Evolutionary conservation across 2,797 vertebrate species (phyloP).

Genomic region (Alcedo quadribrachys): DNA sequence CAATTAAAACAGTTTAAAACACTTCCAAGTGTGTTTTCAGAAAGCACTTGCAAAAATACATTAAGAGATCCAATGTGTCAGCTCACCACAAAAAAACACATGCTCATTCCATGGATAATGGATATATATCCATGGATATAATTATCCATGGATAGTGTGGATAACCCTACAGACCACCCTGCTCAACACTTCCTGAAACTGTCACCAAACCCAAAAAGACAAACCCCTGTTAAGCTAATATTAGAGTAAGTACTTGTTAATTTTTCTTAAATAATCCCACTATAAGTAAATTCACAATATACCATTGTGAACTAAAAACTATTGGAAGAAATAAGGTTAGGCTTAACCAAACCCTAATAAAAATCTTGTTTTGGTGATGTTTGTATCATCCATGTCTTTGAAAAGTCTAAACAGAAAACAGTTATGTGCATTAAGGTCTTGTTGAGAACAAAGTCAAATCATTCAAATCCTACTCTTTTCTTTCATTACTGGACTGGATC

Average conservation of each 20-base stretch:
- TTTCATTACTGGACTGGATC: slow-evolving; percentile 6
- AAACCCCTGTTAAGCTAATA: neutral
- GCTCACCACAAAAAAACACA: neutral
- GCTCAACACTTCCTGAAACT: neutral
- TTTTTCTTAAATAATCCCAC: neutral
- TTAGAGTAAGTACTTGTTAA: neutral
- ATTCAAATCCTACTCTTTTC: neutral
- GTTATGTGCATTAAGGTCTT: neutral
- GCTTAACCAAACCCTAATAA: neutral
- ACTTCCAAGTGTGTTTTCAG: neutral
- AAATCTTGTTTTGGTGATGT: neutral
- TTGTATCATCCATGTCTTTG: neutral
- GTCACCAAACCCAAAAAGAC: neutral
- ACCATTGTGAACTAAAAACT: neutral
- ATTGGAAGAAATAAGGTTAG: neutral
- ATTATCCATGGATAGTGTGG: no score
- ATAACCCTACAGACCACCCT: neutral
- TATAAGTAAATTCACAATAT: neutral
- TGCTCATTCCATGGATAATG: neutral
- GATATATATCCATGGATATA: no score
- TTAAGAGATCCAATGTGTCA: neutral
- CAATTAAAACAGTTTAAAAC: neutral
- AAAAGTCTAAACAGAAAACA: neutral
- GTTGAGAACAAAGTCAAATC: neutral
- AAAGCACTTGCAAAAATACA: neutral